Evolutionary conservation across 2,888 invertebrate species (phyloP).

Genomic region (Camponotus fellah): DNA sequence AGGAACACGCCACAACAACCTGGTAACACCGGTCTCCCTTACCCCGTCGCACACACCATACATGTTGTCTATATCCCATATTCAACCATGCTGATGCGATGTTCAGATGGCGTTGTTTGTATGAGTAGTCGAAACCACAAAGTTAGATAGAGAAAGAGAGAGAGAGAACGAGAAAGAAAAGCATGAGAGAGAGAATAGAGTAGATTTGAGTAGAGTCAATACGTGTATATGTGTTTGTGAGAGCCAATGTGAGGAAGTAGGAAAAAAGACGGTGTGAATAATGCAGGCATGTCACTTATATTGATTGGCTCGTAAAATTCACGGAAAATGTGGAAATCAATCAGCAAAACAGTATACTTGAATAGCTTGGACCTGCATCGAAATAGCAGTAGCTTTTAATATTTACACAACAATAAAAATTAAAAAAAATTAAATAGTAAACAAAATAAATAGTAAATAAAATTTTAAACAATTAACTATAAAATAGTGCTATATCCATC

Average conservation of each 20-base stretch:
- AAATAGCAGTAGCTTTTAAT: not conserved
- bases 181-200: slow-evolving; percentile 12
- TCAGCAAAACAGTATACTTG: slow-evolving; percentile 59
- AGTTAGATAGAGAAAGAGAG: slow-evolving; percentile 26
- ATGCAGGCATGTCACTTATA: slow-evolving; percentile 76
- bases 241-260: slow-evolving; percentile 11
- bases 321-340: slow-evolving; percentile 68
- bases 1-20: slow-evolving; percentile 76
- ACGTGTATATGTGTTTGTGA: not conserved
- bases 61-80: slow-evolving; percentile 47
- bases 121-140: slow-evolving; percentile 57
- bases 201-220: slow-evolving; percentile 43
- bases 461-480: not conserved
- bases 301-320: slow-evolving; percentile 74
- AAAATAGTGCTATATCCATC: not conserved
- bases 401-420: slow-evolving; percentile 6
- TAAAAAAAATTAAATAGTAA: not conserved
- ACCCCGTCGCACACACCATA: slow-evolving; percentile 60
- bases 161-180: no score
- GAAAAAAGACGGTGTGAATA: slow-evolving; percentile 57
- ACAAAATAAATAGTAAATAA: not conserved
- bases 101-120: slow-evolving; percentile 65
- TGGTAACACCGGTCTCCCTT: slow-evolving; percentile 71
- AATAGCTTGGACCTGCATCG: slow-evolving; percentile 25
- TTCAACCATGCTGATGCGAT: slow-evolving; percentile 56